Percentiles rank a stretch among this genome's conserved stretches.
Evolutionary conservation across 2,888 invertebrate genomes (phyloP).

Genomic region (Cordilura impudica): DNA sequence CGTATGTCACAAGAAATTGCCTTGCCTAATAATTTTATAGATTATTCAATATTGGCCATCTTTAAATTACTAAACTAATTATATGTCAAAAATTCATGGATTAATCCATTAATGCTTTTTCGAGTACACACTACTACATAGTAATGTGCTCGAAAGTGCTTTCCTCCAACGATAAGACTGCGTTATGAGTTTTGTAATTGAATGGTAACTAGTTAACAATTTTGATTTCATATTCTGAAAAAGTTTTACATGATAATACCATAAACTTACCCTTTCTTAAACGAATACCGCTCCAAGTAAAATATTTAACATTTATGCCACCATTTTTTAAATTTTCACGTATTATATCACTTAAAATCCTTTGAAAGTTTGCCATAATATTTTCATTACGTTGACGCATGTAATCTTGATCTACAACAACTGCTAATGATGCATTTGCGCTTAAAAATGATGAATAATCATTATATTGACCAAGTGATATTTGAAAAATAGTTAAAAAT

Average conservation of each 20-base stretch:
- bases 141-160: too few relatives aligned
- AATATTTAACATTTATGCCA: constrained; percentile 84
- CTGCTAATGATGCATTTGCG: constrained; percentile 86
- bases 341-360: constrained; percentile 82
- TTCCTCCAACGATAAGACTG: too few relatives aligned
- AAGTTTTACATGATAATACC: neutral
- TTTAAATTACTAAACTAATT: too few relatives aligned
- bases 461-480: constrained; percentile 74
- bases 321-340: constrained; percentile 83
- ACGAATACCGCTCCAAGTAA: constrained; percentile 83
- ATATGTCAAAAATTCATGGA: too few relatives aligned
- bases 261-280: constrained; percentile 82
- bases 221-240: neutral
- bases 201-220: too few relatives aligned
- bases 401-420: constrained; percentile 85
- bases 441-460: constrained; percentile 86
- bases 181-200: too few relatives aligned
- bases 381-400: constrained; percentile 82
- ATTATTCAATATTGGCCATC: too few relatives aligned
- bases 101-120: too few relatives aligned
- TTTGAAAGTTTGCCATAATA: constrained; percentile 80
- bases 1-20: too few relatives aligned
- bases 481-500: constrained; percentile 83
- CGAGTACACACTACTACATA: too few relatives aligned
- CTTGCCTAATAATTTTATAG: too few relatives aligned